phyloP scores from a whole-genome alignment of 2,797 vertebrate genomes.

The Scyliorhinus canicula region DNA sequence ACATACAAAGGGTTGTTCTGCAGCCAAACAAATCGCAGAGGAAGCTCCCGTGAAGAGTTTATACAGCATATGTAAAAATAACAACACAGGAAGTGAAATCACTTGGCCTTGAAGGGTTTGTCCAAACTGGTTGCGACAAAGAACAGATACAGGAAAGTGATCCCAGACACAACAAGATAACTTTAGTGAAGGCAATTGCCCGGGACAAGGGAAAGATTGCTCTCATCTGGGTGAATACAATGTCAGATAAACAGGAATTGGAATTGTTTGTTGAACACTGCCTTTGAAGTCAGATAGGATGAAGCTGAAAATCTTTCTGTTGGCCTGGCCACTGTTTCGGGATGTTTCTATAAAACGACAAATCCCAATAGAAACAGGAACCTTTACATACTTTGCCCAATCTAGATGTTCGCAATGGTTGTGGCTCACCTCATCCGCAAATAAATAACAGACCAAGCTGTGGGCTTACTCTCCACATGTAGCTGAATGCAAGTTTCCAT shows the following conservation, averaged over 20 bases:
- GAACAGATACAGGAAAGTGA: background rate
- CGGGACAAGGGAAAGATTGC: background rate
- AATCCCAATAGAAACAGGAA: background rate
- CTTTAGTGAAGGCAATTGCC: background rate
- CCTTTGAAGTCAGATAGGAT: background rate
- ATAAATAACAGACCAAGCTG: background rate
- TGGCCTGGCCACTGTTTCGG: background rate
- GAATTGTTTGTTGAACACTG: background rate
- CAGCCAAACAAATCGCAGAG: background rate
- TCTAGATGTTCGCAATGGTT: background rate
- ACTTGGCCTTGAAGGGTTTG: constrained; percentile 5
- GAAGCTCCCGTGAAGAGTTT: background rate
- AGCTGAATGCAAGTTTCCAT: background rate
- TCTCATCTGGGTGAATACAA: background rate
- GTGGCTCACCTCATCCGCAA: background rate
- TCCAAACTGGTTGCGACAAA: background rate
- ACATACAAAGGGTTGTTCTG: background rate
- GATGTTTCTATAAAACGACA: background rate
- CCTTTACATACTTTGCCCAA: background rate
- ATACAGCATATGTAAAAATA: background rate
- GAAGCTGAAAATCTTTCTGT: background rate
- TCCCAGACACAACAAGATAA: background rate
- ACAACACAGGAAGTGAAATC: background rate
- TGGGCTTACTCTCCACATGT: background rate
- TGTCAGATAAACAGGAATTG: background rate